Base-by-base conservation (phyloP, 1,140 invertebrate genomes). In the Mercenaria mercenaria region DNA sequence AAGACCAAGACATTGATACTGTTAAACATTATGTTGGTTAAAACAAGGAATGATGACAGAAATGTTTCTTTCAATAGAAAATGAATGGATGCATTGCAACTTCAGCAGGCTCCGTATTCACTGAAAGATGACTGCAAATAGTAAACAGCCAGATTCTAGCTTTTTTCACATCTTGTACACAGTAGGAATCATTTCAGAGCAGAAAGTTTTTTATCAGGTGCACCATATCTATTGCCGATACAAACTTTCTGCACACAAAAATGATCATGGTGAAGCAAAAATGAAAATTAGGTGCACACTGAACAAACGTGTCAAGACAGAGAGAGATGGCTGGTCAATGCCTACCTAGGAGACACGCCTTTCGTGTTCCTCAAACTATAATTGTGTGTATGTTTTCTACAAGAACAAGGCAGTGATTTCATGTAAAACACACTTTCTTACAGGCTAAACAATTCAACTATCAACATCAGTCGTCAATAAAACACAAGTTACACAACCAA, bases 321-420 rank as follows among this genome's bases (percentile, higher is more conserved):
- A 89, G 72, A 89, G 72, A 67, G 80, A 47, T 34, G 39, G 69
- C 67, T 61, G 37, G 39, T 79, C 50, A 67, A 50, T 88, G 47
- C 88, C 43, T 89, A 89, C 88, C 88, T 89, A 89, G 88, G 88
- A 56, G 88, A 82, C 20, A 83, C 80, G 80, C 88, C 88, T 83
- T 89, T 89, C 18, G 88, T 77, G 56, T 89, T 89, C 88, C 88
- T 83, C 88, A 89, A 89, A 76, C 88, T 89, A 89, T 89, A 89
- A 83, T 83, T 83, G 88, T 89, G 88, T 84, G 88, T 76, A 89
- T 89, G 88, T 34, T 89, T 83, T 84, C 81, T 89, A 83, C 64
- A 83, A 89, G 52, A 87, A 87, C 52, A 77, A 87, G 52, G 84
- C 29, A 87, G 84, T 79, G 39, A 64, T 59, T 83, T 72, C 67